A percentile compares a stretch with the other conserved stretches of the same genome.
Conservation (phyloP, 1,140 invertebrate species). For the Lepidotrigona ventralis region DNA sequence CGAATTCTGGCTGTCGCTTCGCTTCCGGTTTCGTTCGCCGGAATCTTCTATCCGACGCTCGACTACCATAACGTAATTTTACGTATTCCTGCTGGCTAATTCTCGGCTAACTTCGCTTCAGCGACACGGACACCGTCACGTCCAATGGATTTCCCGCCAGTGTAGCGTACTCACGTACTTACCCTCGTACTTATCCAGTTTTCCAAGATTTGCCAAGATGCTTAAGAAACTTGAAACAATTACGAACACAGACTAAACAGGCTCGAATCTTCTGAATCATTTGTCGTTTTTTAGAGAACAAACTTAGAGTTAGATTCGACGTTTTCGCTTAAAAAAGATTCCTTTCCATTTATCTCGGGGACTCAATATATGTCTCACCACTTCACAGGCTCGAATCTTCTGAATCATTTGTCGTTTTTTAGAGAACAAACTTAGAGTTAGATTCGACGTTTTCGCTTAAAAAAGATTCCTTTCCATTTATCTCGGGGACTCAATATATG, state of each 20-base stretch:
- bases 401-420: neutral
- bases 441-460: neutral
- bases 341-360: neutral
- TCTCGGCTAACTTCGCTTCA: neutral
- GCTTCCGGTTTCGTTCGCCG: neutral
- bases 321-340: no score
- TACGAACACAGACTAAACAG: no score
- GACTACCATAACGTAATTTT: neutral
- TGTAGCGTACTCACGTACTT: neutral
- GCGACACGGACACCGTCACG: neutral
- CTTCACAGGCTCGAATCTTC: no score
- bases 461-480: neutral
- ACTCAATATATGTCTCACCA: no score
- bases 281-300: neutral
- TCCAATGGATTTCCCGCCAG: neutral
- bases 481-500: no score
- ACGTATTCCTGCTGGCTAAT: slow-evolving; percentile 4
- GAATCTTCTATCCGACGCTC: neutral
- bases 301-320: neutral
- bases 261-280: neutral
- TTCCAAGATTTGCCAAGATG: neutral
- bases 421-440: neutral
- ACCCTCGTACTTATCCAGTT: no score
- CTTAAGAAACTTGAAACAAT: neutral
- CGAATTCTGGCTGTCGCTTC: neutral